Percentiles rank a stretch among this genome's conserved stretches.
These are phyloP conservation scores for Sesamia nonagrioides DNA, from an alignment of 1,140 invertebrate species.

Conservation along the genomic window DNA sequence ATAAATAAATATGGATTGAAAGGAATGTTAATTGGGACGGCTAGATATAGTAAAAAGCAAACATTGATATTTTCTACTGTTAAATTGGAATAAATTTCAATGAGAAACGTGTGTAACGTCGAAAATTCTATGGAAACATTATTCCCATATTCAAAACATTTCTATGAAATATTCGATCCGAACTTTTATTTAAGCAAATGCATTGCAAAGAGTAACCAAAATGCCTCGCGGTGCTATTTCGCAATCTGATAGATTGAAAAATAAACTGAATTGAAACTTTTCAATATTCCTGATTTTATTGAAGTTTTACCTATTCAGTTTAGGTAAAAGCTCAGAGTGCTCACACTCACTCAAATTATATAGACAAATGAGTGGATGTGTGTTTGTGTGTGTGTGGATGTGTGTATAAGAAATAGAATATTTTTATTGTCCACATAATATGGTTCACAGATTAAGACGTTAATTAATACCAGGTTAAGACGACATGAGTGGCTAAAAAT, in stretches of 20 bases:
- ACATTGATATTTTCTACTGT: not conserved
- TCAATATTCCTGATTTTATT: not conserved
- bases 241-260: constrained; percentile 10
- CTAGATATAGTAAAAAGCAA: not conserved
- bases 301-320: too few relatives aligned
- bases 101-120: not conserved
- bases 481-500: too few relatives aligned
- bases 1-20: too few relatives aligned
- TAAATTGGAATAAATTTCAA: not conserved
- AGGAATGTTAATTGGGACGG: not conserved
- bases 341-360: too few relatives aligned
- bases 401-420: too few relatives aligned
- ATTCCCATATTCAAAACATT: not conserved
- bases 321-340: too few relatives aligned
- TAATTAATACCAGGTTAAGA: too few relatives aligned
- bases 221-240: not conserved
- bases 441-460: too few relatives aligned
- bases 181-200: constrained; percentile 7
- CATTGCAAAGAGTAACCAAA: not conserved
- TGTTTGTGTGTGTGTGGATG: too few relatives aligned
- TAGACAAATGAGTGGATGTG: too few relatives aligned
- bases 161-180: not conserved
- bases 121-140: not conserved
- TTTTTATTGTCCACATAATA: too few relatives aligned
- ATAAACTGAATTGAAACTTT: not conserved